A percentile compares a stretch with the other conserved stretches of the same genome.
Evolutionary conservation across 1,140 invertebrate species (phyloP).

Genomic region (Neoseiulus cucumeris): DNA sequence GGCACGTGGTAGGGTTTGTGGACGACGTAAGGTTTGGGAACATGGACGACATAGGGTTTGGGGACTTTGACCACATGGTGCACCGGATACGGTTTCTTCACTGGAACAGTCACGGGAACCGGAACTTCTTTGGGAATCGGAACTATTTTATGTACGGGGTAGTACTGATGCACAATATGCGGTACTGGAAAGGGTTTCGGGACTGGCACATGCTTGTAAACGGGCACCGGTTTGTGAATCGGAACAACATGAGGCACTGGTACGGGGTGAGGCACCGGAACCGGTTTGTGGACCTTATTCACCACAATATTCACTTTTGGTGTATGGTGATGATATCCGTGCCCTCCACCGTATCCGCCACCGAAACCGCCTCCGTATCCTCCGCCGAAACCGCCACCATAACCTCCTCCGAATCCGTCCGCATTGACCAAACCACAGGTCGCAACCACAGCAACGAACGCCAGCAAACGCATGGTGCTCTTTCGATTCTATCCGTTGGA

Average conservation of each 20-base stretch:
- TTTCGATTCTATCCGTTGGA: too few species aligned
- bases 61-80: conserved; percentile 1
- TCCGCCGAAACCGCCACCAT: not conserved
- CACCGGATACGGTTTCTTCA: conserved; percentile 4
- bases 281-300: not conserved
- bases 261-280: not conserved
- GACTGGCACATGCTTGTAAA: not conserved
- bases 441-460: not conserved
- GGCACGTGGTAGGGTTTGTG: conserved; percentile 2
- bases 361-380: not conserved
- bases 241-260: not conserved
- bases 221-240: not conserved
- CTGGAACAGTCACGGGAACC: not conserved
- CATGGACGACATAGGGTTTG: not conserved
- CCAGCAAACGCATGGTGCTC: not conserved
- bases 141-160: not conserved
- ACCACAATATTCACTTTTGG: not conserved
- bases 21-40: not conserved
- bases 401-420: not conserved
- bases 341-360: not conserved
- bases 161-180: conserved; percentile 1
- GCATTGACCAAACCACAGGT: not conserved
- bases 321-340: not conserved
- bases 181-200: not conserved
- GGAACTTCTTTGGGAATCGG: not conserved